A percentile compares a stretch with the other conserved stretches of the same genome.
Evolutionary conservation across 2,797 vertebrate species (phyloP).

Genomic region (Apogon hyalosoma): DNA sequence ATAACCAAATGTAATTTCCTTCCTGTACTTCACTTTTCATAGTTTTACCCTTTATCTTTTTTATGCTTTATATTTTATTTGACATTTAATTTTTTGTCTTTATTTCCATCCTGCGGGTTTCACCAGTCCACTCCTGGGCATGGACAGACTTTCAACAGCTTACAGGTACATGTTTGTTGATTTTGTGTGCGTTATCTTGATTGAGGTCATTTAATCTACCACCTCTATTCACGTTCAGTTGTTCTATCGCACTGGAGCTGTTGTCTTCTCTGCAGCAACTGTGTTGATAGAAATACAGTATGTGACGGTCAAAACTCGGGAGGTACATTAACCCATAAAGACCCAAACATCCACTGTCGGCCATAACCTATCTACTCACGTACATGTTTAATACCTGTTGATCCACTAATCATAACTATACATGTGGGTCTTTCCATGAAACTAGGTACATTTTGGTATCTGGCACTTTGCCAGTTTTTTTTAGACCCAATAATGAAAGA

Average conservation of each 20-base stretch:
- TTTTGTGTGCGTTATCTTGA: slow-evolving; percentile 25
- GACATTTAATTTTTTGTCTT: neutral
- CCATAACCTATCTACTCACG: too few species aligned
- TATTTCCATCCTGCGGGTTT: too few species aligned
- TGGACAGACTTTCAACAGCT: slow-evolving; percentile 29
- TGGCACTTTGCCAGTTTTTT: too few species aligned
- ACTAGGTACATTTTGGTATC: too few species aligned
- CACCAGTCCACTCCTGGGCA: neutral
- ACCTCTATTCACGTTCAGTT: slow-evolving; percentile 31
- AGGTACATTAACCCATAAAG: neutral
- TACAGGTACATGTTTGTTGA: slow-evolving; percentile 9
- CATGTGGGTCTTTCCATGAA: too few species aligned
- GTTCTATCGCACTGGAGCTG: slow-evolving; percentile 12
- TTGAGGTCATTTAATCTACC: slow-evolving; percentile 29
- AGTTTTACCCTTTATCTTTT: slow-evolving; percentile 15
- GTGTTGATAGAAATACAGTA: neutral
- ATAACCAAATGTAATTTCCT: slow-evolving; percentile 21
- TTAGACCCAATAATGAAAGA: too few species aligned
- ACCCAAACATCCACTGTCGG: too few species aligned
- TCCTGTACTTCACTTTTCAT: slow-evolving; percentile 12
- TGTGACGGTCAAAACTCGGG: neutral
- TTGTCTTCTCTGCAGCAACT: slow-evolving; percentile 3
- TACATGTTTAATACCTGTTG: too few species aligned
- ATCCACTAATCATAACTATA: too few species aligned
- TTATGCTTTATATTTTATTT: neutral